Conservation (phyloP, 1,140 invertebrate genomes). For the Drosophila subpulchrella region DNA sequence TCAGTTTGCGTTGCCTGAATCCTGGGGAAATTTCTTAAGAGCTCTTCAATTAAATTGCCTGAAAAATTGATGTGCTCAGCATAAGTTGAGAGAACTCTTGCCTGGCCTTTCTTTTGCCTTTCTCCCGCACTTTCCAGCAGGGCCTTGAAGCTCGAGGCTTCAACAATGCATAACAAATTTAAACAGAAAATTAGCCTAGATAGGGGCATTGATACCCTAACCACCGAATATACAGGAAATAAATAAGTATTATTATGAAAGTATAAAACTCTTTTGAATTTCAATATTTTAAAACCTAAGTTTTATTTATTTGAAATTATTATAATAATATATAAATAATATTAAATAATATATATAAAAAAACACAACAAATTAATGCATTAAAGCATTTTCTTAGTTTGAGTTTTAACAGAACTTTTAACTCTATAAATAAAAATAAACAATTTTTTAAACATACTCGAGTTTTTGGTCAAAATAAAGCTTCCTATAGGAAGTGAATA, state of each 20-base stretch:
- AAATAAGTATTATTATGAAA: not conserved
- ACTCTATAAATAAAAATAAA: too few species aligned
- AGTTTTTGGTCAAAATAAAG: constrained; percentile 1
- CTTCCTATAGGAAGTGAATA: constrained; percentile 9
- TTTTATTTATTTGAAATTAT: too few species aligned
- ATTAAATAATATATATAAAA: too few species aligned
- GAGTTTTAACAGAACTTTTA: too few species aligned
- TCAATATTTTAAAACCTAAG: too few species aligned
- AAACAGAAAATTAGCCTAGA: not conserved
- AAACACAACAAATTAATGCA: too few species aligned
- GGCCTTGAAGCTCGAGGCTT: not conserved
- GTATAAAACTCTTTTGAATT: too few species aligned
- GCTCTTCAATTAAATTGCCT: constrained; percentile 73
- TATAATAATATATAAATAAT: too few species aligned
- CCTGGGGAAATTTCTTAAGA: constrained; percentile 37
- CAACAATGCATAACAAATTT: constrained; percentile 18
- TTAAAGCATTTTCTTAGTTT: too few species aligned
- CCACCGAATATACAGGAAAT: not conserved
- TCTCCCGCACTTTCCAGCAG: not conserved
- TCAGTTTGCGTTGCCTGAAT: constrained; percentile 45
- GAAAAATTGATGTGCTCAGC: constrained; percentile 61
- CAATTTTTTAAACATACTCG: too few species aligned
- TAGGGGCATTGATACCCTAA: not conserved
- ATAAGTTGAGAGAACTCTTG: not conserved
- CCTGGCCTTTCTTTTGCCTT: not conserved